phyloP scores from a whole-genome alignment of 2,888 invertebrate species.

The Drosophila ustulata region DNA sequence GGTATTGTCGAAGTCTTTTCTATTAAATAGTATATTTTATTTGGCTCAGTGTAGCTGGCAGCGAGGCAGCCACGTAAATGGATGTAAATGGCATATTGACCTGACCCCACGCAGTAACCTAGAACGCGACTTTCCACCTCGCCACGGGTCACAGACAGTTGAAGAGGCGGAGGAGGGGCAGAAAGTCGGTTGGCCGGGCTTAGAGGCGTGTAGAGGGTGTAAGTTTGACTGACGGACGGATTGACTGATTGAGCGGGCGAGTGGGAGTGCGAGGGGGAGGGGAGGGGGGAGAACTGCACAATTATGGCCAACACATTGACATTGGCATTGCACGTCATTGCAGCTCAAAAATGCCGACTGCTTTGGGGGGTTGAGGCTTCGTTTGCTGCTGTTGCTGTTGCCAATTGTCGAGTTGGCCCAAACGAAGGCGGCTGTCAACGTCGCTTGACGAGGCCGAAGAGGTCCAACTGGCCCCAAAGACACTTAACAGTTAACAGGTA shows the following conservation, averaged over 20 bases:
- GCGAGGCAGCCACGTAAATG: too few species aligned
- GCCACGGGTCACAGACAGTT: slow-evolving; percentile 17
- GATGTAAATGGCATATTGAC: neutral
- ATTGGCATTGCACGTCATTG: slow-evolving; percentile 33
- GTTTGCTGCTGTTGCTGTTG: slow-evolving; percentile 9
- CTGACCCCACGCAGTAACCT: slow-evolving; percentile 34
- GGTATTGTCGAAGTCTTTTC: too few species aligned
- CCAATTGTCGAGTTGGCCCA: slow-evolving; percentile 32
- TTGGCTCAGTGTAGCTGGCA: slow-evolving; percentile 29
- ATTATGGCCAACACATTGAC: slow-evolving; percentile 53
- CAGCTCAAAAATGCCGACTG: slow-evolving; percentile 41
- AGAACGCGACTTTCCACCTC: slow-evolving; percentile 40
- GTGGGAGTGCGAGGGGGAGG: too few species aligned
- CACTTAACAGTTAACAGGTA: slow-evolving; percentile 6
- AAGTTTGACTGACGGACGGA: slow-evolving; percentile 8
- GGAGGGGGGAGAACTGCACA: slow-evolving; percentile 17
- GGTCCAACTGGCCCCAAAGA: slow-evolving; percentile 6
- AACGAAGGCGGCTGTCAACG: slow-evolving; percentile 13
- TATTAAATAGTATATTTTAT: too few species aligned
- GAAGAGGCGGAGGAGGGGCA: neutral
- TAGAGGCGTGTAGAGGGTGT: neutral
- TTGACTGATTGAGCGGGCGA: slow-evolving; percentile 15
- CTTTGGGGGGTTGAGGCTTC: slow-evolving; percentile 5
- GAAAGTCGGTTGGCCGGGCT: neutral
- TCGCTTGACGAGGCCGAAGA: slow-evolving; percentile 31